Base-by-base conservation (phyloP, 2,888 invertebrate species). In the Tribolium freemani region DNA sequence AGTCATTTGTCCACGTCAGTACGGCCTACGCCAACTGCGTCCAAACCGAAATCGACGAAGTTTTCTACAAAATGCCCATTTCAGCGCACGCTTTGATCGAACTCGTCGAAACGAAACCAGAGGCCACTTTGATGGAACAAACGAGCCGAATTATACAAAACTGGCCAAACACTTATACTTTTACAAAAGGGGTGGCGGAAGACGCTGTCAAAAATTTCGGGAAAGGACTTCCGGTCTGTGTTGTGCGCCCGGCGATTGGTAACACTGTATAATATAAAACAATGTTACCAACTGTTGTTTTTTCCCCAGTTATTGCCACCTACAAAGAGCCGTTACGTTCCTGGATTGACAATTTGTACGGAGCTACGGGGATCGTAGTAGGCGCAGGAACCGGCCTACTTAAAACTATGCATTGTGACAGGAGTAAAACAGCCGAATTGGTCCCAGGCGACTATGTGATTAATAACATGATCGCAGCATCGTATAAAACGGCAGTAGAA, bases 281-380 rank as follows among this genome's bases (percentile, higher is more conserved):
- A 16, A 5, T 45, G 3, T 5, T 31, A 58, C 11, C 58, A 58
- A 45, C 30, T 16, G 5, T n/a, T n/a, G n/a, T n/a, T 16, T 53
- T 60, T 5, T 72, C 38, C 58, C 5, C 56, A 66, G 89, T 90
- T 9, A 87, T 89, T 70, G 88, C 90, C 3, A 89, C 93, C 0
- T 92, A 91, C 78, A 89, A 89, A 48, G 93, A 93, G 80, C 93
- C 93, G 0, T 85, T 92, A 0, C 87, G 92, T 73, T 95, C 94
- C 2, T 96, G 95, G 95, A 93, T 94, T 11, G 95, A 96, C 86
- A 96, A 95, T 81, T 89, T 93, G 77, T 96, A 95, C 82, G 96
- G 96, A 3, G 94, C 95, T 0, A 94, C 93, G 5, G 95, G 90
- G 87, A 26, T 71, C 6, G 21, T 71, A 10, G 54, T 60, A 10